A percentile compares a stretch with the other conserved stretches of the same genome.
Conservation (phyloP, 35 echinoderm and acorn worm genomes). For the Strongylocentrotus purpuratus region DNA sequence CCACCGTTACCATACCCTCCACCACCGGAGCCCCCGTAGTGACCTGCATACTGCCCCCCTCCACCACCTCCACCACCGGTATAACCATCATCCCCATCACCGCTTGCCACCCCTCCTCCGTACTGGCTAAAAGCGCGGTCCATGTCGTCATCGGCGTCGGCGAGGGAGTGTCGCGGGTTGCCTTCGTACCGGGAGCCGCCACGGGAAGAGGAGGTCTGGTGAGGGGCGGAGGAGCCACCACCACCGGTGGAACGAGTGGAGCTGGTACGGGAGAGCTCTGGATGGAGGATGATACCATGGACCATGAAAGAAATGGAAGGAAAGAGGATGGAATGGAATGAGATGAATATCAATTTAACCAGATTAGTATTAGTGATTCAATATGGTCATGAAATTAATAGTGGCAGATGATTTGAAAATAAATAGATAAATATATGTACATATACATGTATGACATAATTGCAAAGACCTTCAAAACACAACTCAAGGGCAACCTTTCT, state of each 20-base stretch:
- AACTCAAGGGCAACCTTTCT: neutral
- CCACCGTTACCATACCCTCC: constrained; percentile 54
- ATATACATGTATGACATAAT: neutral
- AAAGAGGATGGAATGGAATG: neutral
- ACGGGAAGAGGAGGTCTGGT: constrained; percentile 56
- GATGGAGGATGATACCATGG: constrained; percentile 45
- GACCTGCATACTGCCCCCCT: constrained; percentile 55
- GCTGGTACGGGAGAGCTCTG: constrained; percentile 96
- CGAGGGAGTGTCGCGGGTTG: constrained; percentile 51
- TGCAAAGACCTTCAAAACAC: neutral
- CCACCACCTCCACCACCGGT: neutral
- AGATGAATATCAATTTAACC: neutral
- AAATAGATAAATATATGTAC: no score
- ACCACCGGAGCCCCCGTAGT: constrained; percentile 28
- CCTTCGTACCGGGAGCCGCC: constrained; percentile 28
- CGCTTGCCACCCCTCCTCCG: constrained; percentile 44
- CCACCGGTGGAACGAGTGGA: constrained; percentile 80
- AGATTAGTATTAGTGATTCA: neutral
- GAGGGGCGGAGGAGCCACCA: constrained; percentile 40
- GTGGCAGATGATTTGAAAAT: neutral
- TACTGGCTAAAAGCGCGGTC: constrained; percentile 89
- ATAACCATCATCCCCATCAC: constrained; percentile 20
- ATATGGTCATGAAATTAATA: neutral
- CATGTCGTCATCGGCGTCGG: constrained; percentile 73
- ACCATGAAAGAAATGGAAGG: constrained; percentile 22